Conservation (phyloP, 2,113 vertebrate genomes). For the Chunga burmeisteri region DNA sequence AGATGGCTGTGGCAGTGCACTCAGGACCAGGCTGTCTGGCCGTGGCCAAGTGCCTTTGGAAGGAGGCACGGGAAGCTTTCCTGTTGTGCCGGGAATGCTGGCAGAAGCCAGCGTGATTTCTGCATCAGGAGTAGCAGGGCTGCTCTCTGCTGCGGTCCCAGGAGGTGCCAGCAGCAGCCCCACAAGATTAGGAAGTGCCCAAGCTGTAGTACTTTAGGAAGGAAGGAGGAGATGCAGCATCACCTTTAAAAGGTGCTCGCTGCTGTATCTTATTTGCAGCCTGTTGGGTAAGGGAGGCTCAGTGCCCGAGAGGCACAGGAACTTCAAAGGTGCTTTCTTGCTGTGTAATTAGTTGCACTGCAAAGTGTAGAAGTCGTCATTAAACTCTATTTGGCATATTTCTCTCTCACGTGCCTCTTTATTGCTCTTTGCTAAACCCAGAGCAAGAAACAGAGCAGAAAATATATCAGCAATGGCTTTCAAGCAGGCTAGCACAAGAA, state of each 20-base stretch:
- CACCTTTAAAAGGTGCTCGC: not conserved
- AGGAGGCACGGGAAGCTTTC: not conserved
- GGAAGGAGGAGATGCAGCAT: not conserved
- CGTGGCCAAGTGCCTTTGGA: not conserved
- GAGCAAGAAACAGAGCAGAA: not conserved
- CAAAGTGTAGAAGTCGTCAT: not conserved
- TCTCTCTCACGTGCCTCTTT: not conserved
- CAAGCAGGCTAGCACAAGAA: not conserved
- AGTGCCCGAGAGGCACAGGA: not conserved
- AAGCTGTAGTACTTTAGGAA: not conserved
- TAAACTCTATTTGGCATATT: not conserved
- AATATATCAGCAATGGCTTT: not conserved
- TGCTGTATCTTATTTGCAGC: not conserved
- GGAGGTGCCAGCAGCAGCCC: not conserved
- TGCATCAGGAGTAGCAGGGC: not conserved
- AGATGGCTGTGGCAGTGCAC: not conserved
- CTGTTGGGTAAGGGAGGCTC: not conserved
- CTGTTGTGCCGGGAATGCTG: not conserved
- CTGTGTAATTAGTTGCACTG: not conserved
- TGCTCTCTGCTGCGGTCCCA: not conserved
- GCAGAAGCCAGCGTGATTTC: not conserved
- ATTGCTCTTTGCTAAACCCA: not conserved
- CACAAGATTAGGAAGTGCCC: not conserved
- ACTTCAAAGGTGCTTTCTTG: not conserved
- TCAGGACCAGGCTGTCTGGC: not conserved